Base-by-base conservation (phyloP, 2,888 invertebrate genomes). In the Xanthorhoe spadicearia region DNA sequence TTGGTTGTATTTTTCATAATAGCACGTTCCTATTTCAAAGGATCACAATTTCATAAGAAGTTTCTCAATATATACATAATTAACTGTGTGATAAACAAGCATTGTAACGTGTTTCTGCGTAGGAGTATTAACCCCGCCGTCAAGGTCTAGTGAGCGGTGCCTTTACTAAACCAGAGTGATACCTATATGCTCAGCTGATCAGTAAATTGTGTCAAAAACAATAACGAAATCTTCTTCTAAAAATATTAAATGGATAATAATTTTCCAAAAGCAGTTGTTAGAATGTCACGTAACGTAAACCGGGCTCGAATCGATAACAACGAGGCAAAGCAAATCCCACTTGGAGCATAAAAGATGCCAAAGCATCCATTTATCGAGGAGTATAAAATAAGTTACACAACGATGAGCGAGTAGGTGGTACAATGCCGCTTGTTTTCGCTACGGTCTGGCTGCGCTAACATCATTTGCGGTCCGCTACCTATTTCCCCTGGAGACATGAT, bases 401-500 rank as follows among this genome's bases (percentile, higher is more conserved):
- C 71, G 73, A 75, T 61, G 53, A 64, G 49, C 66, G 38, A 58
- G 62, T 64, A 74, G 73, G 70, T 75, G 76, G 57, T 73, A 84
- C 85, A 86, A 83, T 82, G 78, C 76, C 66, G 74, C 71, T 73
- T 72, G 68, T 76, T 75, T 73, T 76, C 83, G 85, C 80, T 76
- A 89, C 88, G 89, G 86, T 90, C 89, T 84, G 82, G 77, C 84
- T 78, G 75, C 79, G 80, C 83, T 85, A 88, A 88, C 83, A 86
- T 84, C 82, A 87, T 90, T 90, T 90, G 89, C 89, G 86, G 87
- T 85, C 84, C 83, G 83, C 86, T 85, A 87, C 84, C 81, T 84
- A 85, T 83, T 80, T 86, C 84, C 86, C 83, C 74, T 77, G 71
- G 86, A 82, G 85, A 83, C 78, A 82, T 75, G 81, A 85, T 79